A percentile compares a stretch with the other conserved stretches of the same genome.
Evolutionary conservation across 2,797 vertebrate species (phyloP).

Genomic region (Lates japonicus): DNA sequence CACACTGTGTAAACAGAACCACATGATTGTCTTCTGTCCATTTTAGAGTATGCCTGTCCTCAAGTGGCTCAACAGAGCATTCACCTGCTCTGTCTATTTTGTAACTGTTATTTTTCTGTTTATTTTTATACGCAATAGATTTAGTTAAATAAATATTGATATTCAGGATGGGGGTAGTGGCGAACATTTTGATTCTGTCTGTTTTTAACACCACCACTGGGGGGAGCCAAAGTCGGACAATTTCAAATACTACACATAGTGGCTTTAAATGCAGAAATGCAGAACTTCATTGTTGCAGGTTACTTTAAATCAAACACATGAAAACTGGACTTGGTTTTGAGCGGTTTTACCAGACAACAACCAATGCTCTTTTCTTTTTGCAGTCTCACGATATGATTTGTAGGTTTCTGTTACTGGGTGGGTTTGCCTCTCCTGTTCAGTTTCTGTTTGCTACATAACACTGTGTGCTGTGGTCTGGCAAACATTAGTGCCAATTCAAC

Average conservation of each 20-base stretch:
- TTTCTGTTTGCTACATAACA: conserved; percentile 61
- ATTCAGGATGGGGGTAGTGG: no score
- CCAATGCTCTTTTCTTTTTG: background rate
- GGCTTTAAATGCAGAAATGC: background rate
- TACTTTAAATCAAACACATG: background rate
- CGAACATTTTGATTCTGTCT: background rate
- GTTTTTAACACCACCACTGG: conserved; percentile 5
- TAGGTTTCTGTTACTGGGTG: conserved; percentile 34
- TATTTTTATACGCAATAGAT: background rate
- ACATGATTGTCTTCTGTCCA: background rate
- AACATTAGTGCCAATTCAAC: conserved; percentile 60
- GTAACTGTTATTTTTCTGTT: no score
- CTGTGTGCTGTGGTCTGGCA: conserved; percentile 68
- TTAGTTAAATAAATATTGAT: background rate
- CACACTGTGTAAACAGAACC: background rate
- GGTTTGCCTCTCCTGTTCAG: conserved; percentile 26
- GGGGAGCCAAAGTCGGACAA: conserved; percentile 17
- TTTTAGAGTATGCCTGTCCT: background rate
- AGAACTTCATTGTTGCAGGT: background rate
- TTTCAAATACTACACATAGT: background rate
- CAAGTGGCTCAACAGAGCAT: background rate
- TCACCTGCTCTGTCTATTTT: background rate
- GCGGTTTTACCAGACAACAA: background rate
- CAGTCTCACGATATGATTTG: conserved; percentile 24
- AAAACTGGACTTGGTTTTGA: conserved; percentile 1